These are phyloP conservation scores for Ambastaia sidthimunki DNA, from an alignment of 2,797 vertebrate genomes.

Conservation along the genomic window DNA sequence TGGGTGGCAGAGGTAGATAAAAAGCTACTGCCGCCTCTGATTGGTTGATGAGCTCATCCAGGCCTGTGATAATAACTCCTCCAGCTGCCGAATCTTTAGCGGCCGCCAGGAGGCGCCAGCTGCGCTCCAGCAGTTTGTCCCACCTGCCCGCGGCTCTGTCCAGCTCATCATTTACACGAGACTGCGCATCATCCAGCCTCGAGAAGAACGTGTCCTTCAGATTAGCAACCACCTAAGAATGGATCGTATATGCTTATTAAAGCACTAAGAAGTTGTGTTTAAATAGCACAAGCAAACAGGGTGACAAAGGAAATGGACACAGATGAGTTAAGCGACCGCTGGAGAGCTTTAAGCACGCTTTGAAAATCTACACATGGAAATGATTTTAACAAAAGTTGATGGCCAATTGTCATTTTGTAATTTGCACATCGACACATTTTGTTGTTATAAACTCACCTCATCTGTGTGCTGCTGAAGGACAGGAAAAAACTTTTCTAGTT, in stretches of 20 bases:
- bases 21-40: constrained; percentile 67
- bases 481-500: constrained; percentile 72
- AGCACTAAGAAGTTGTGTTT: no score
- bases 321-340: no score
- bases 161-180: constrained; percentile 63
- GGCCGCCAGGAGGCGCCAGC: constrained; percentile 22
- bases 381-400: no score
- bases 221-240: constrained; percentile 69
- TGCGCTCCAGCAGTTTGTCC: constrained; percentile 46
- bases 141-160: constrained; percentile 61
- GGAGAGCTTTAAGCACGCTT: no score
- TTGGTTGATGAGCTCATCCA: constrained; percentile 69
- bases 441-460: constrained; percentile 64
- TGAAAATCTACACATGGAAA: no score
- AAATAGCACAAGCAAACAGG: no score
- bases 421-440: no score
- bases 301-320: no score
- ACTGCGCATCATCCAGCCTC: constrained; percentile 71
- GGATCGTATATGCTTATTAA: background rate
- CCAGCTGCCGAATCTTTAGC: constrained; percentile 65
- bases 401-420: no score
- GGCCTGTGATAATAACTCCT: constrained; percentile 43
- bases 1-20: constrained; percentile 74
- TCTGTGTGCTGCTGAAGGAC: constrained; percentile 75
- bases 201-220: constrained; percentile 69